Base-by-base conservation (phyloP, 2,113 vertebrate genomes). In the Anas platyrhynchos region DNA sequence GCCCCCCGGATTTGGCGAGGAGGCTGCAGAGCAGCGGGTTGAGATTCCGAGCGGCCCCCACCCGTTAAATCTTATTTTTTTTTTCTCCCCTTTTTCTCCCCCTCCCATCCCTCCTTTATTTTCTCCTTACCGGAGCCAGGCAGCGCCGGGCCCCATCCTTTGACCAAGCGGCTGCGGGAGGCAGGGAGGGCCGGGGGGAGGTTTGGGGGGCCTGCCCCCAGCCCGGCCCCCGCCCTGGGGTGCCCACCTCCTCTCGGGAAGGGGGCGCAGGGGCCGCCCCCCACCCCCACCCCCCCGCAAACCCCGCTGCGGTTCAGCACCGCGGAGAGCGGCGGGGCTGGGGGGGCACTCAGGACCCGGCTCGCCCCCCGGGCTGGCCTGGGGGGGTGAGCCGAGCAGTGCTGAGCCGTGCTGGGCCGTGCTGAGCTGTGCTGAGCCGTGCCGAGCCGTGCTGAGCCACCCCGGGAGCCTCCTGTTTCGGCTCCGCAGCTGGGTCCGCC, bases 291-390 rank as follows among this genome's bases (percentile, higher is more conserved):
- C 41, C 23, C 20, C 9, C 4, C 44, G 13, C 9, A 41, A 1
- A 1, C 32, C 23, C 20, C 13, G 26, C 7, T 29, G 63, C 41
- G 5, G 5, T 61, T 97, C 97, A 98, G 97, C 69, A 98, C 97
- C 97, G 78, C 44, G 96, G 97, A 98, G 95, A 98, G 97, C 93
- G 32, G 50, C 10, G 1, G 27, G 3, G 29, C 8, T 20, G 21
- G 29, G 22, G 25, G 36, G 31, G 16, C 31, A 16, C 3, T 71
- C 10, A 48, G 46, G 46, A 20, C 20, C 46, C 46, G 46, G 46
- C 46, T 48, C 46, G 10, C 50, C 11, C 46, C 46, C 46, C 46
- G 46, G 46, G 46, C 46, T 48, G 46, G 46, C 20, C 46, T 48
- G 20, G 46, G 46, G 20, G 11, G 46, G 46, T 48, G 46, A 48